Base-by-base conservation (phyloP, 2,888 invertebrate species). In the Hemithea aestivaria region DNA sequence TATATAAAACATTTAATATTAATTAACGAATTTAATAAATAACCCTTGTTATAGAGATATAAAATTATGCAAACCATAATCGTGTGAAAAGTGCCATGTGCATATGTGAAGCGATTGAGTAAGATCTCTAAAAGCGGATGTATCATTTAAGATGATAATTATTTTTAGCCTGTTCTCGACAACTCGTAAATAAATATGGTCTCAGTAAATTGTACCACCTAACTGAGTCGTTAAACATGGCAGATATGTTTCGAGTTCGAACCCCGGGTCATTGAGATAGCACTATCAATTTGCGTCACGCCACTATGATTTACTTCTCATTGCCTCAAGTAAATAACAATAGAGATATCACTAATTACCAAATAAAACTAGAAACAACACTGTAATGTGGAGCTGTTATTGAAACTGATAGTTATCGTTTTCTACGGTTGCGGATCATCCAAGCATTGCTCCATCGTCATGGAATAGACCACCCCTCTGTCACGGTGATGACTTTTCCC, bases 401-500 rank as follows among this genome's bases (percentile, higher is more conserved):
- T 57, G 58, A 65, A 62, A 63, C 50, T 58, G 27, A 43, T 58
- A 60, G 66, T 60, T 70, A 70, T 68, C 66, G 60, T 72, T 74
- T 76, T 73, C 75, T 74, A 74, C 63, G 64, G 62, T 58, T 58
- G 63, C 56, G 46, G 63, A 49, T 66, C 80, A 79, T 52, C 79
- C 73, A 66, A 73, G 76, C 84, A 78, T 84, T 57, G 68, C 78
- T 71, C 65, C 67, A 67, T 71, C 75, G 71, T 71, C 75, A 77
- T 75, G 73, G 72, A 80, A 76, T 82, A 79, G 75, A 73, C 77
- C 78, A 84, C 85, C 84, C 84, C 66, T 78, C 74, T 77, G 85
- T 84, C 70, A 84, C 83, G 82, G 78, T 84, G 72, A 56, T 80
- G 76, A 54, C 55, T 75, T 50, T 50, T 31, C 44, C 47, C 45